Evolutionary conservation across 2,113 vertebrate genomes (phyloP).

Genomic region (Machaerirhynchus nigripectus): DNA sequence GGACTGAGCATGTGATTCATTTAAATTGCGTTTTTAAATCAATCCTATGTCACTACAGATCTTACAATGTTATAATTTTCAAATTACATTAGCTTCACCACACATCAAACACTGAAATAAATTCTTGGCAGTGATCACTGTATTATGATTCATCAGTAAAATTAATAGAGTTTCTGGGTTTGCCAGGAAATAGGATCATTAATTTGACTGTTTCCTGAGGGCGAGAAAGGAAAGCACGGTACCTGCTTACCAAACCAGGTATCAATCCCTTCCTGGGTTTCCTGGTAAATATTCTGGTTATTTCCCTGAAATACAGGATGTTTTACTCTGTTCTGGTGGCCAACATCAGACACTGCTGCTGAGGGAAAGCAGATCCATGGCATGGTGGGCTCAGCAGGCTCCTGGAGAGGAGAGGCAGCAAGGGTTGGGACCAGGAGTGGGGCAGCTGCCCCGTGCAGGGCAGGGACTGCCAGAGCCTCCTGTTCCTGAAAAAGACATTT

Average conservation of each 20-base stretch:
- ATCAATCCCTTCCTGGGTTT: background rate
- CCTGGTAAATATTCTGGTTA: background rate
- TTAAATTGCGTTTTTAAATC: constrained; percentile 67
- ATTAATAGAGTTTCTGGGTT: constrained; percentile 50
- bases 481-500: background rate
- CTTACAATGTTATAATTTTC: constrained; percentile 61
- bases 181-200: constrained; percentile 26
- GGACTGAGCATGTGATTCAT: constrained; percentile 43
- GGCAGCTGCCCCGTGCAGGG: accelerated
- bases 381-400: background rate
- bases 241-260: background rate
- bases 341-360: accelerated
- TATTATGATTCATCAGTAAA: constrained; percentile 43
- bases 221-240: background rate
- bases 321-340: background rate
- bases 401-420: accelerated
- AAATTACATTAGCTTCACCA: constrained; percentile 52
- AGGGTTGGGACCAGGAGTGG: too few relatives aligned
- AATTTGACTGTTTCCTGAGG: constrained; percentile 37
- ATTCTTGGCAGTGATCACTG: constrained; percentile 25
- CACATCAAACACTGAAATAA: constrained; percentile 53
- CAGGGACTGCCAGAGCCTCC: background rate
- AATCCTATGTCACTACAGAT: constrained; percentile 48
- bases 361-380: background rate
- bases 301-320: background rate